Evolutionary conservation across 2,797 vertebrate species (phyloP).

Genomic region (Lithobates pipiens): DNA sequence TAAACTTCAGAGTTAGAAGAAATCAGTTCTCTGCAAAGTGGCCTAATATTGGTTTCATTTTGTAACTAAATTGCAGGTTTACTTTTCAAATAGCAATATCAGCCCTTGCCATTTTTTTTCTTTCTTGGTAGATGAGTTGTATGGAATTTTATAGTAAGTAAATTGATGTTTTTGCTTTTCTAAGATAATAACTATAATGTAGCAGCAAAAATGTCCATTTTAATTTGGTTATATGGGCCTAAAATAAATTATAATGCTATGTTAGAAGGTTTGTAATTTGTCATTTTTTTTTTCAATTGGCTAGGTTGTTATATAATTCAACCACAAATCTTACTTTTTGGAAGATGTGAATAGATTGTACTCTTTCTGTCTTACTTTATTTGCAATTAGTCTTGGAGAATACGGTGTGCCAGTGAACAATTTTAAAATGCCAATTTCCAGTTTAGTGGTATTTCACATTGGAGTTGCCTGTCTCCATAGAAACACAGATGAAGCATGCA

Average conservation of each 20-base stretch:
- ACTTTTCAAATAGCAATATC: neutral
- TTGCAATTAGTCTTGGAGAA: conserved; percentile 54
- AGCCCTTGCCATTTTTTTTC: neutral
- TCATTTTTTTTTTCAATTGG: conserved; percentile 3
- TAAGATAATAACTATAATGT: neutral
- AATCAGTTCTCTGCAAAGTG: neutral
- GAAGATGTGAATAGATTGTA: conserved; percentile 30
- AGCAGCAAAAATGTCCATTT: neutral
- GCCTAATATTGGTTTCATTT: neutral
- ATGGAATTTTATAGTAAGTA: neutral
- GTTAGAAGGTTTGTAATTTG: conserved; percentile 22
- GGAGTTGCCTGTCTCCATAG: conserved; percentile 50
- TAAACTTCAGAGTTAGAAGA: neutral
- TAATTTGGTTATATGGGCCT: neutral
- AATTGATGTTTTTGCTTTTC: neutral
- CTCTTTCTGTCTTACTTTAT: conserved; percentile 46
- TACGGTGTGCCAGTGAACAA: conserved; percentile 40
- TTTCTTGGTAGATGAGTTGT: neutral
- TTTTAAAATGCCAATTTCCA: conserved; percentile 58
- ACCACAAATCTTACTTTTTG: neutral
- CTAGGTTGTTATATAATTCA: conserved; percentile 11
- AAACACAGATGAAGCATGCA: conserved; percentile 57
- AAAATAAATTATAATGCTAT: neutral
- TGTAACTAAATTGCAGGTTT: conserved; percentile 10
- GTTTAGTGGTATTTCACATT: conserved; percentile 46